Evolutionary conservation across 2,797 vertebrate species (phyloP), one percentile per base, ranked within the genome.

Genomic region (Oreortyx pictus): DNA sequence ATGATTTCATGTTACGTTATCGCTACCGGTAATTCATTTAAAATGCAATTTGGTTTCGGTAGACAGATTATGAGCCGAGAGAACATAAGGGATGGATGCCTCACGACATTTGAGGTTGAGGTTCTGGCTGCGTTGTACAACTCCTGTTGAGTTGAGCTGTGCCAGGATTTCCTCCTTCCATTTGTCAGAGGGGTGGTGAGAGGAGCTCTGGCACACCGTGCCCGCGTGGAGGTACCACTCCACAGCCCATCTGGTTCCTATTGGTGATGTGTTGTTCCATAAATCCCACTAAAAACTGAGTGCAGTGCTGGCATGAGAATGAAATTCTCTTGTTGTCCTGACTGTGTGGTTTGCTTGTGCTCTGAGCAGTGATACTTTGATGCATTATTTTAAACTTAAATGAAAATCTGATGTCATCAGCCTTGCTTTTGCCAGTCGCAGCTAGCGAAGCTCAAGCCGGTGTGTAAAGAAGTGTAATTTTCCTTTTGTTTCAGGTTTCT

Each of bases 401-500:
- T 49, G 49, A 89, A 44, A 92, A 41, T 54, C 16, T 39, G 11
- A 9, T 82, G 49, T 77, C 80, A 50, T 86, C 77, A 82, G 59
- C 67, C 29, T 82, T 1, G 1, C 17, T 5, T 37, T 67, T 95
- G 80, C 89, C 92, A 91, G 2, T 86, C 33, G 2, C 9, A 71
- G 72, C 75, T 88, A 70, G 73, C 44, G 41, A 50, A 94, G 64
- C 83, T 89, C 62, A 52, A 74, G 31, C 43, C 56, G 66, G 47
- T 16, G 47, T 19, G 77, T 29, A 31, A 85, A 71, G 46, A 67
- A 24, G 77, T 92, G 80, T 16, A 17, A 73, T 91, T 89, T 86
- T 18, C 49, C 44, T 82, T 95, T 83, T 35, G 9, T 59, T 93
- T 91, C 46, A n/a, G 46, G 54, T 93, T 93, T 93, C 82, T 94